Percentiles rank a stretch among this genome's conserved stretches.
phyloP scores from a whole-genome alignment of 2,797 vertebrate genomes.

The Chloroceryle amazona region DNA sequence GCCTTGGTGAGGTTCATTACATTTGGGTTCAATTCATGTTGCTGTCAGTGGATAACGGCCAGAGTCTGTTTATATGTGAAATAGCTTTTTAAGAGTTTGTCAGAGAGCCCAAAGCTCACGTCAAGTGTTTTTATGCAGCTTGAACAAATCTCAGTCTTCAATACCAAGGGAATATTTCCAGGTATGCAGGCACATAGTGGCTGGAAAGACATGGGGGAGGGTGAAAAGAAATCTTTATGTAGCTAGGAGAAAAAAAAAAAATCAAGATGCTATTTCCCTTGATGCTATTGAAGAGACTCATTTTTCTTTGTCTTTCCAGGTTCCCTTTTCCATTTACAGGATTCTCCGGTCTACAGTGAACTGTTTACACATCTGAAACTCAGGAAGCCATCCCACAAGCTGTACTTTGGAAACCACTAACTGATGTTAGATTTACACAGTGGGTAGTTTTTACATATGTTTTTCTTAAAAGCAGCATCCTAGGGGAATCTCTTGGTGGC shows the following conservation, averaged over 20 bases:
- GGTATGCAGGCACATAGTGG: not conserved
- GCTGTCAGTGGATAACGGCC: not conserved
- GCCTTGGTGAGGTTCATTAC: not conserved
- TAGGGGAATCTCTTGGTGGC: slow-evolving; percentile 5
- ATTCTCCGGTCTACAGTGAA: not conserved
- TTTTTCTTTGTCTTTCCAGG: slow-evolving; percentile 6
- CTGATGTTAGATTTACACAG: slow-evolving; percentile 55
- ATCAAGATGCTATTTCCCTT: not conserved
- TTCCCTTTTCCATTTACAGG: not conserved
- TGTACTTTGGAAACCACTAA: slow-evolving; percentile 25
- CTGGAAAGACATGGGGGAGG: not conserved
- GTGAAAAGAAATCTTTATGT: not conserved
- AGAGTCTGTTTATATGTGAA: not conserved
- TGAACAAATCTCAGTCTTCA: not conserved
- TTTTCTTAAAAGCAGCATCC: slow-evolving; percentile 56
- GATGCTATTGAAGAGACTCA: not conserved
- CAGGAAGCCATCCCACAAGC: not conserved
- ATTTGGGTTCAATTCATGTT: not conserved
- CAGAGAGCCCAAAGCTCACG: not conserved
- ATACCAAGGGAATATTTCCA: not conserved
- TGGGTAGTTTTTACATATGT: slow-evolving; percentile 45
- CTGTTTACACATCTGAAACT: slow-evolving; percentile 15
- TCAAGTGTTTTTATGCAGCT: not conserved
- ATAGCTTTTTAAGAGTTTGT: slow-evolving; percentile 18
- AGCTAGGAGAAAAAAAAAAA: not conserved